Evolutionary conservation across 2,888 invertebrate species (phyloP), one percentile per base, ranked within the genome.

Genomic region (Drosophila cognata): DNA sequence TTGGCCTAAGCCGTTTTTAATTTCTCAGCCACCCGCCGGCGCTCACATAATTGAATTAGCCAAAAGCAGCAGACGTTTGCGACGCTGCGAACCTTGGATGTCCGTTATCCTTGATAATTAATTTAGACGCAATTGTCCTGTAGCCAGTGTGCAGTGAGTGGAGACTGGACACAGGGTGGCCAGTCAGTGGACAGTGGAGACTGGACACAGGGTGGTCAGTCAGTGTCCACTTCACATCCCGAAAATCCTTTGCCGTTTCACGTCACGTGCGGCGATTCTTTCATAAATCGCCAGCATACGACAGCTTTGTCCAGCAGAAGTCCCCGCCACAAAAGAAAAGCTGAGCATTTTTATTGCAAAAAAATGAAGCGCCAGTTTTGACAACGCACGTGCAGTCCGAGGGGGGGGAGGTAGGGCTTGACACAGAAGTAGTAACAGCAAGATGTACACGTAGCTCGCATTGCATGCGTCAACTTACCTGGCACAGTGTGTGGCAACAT

Each of bases 1-100:
- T 89, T 84, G 81, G 78, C 73, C 81, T 91, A 91, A 87, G 91
- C 88, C 90, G 75, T 89, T 91, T 91, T 87, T 87, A 87, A 87
- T 87, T 87, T 90, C 86, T 70, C 71, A 67, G 71, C 64, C 33
- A 52, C 70, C 71, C 67, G 35, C 21, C 51, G 60, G 48, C 57
- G 72, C 75, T 73, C 82, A 76, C 75, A 88, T 91, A 87, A 87
- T 87, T 87, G 87, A 87, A 87, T 87, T 90, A 82, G 83, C 85
- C 82, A 61, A 50, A 46, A 60, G 68, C 68, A 66, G 36, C 74
- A 72, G 82, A 60, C 82, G 50, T 46, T 46, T 46, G 46, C 25
- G 16, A 2, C 4, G 46, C 46, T 46, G 25, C 46, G 21, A 46
- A 46, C 46, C 46, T 46, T 16, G 25, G 46, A 46, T 25, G 46